Conservation (phyloP, 2,797 vertebrate species). For the Alectoris magna region DNA sequence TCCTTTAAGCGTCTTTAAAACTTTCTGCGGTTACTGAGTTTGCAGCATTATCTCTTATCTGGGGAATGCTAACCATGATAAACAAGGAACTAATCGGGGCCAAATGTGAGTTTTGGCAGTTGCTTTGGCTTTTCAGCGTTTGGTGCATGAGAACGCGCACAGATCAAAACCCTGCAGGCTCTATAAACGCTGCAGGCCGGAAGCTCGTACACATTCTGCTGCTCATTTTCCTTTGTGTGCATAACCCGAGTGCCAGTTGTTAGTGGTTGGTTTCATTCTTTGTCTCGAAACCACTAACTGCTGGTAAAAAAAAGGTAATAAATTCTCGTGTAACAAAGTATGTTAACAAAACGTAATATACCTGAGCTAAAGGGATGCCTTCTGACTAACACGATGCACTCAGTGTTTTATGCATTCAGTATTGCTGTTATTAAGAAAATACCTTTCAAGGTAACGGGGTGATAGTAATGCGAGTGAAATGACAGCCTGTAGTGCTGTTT, state of each 20-base stretch:
- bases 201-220: neutral
- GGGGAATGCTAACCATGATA: constrained; percentile 61
- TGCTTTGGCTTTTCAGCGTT: constrained; percentile 41
- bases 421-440: neutral
- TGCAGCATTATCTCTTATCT: constrained; percentile 51
- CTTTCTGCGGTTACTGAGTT: constrained; percentile 49
- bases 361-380: neutral
- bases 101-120: constrained; percentile 65
- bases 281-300: neutral
- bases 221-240: constrained; percentile 12
- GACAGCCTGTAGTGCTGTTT: neutral
- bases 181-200: constrained; percentile 18
- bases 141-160: neutral
- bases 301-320: neutral
- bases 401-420: neutral
- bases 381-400: neutral
- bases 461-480: neutral
- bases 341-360: neutral
- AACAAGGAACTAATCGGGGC: constrained; percentile 66
- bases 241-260: constrained; percentile 31
- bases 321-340: neutral
- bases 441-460: neutral
- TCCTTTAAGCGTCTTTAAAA: constrained; percentile 19
- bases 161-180: constrained; percentile 36
- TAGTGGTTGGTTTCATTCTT: constrained; percentile 28